Evolutionary conservation across 2,113 vertebrate species (phyloP).

Genomic region (Myodes glareolus): DNA sequence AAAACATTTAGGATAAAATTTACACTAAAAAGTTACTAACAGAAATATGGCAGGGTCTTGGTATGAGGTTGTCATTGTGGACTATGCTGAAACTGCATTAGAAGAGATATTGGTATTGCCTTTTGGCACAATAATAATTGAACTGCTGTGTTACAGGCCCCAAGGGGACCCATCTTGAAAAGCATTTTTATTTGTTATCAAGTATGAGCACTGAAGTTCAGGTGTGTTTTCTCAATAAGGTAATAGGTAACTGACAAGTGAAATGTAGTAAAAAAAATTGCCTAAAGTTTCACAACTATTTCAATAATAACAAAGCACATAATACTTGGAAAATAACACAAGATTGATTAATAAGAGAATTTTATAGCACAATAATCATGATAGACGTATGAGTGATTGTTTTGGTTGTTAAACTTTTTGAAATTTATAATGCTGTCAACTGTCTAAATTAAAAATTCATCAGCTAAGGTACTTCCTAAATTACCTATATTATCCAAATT

Average conservation of each 20-base stretch:
- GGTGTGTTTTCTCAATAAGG: conserved; percentile 53
- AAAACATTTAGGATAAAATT: conserved; percentile 66
- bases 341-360: conserved; percentile 58
- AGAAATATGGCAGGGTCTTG: conserved; percentile 63
- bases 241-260: conserved; percentile 54
- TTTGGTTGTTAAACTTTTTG: conserved; percentile 39
- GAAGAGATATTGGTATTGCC: not conserved
- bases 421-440: conserved; percentile 55
- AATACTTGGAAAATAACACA: conserved; percentile 61
- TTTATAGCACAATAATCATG: conserved; percentile 56
- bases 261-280: conserved; percentile 63
- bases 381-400: conserved; percentile 57
- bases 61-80: not conserved
- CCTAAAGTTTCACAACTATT: conserved; percentile 57
- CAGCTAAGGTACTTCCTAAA: conserved; percentile 55
- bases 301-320: conserved; percentile 60
- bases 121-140: conserved; percentile 48
- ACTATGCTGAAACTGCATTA: conserved; percentile 22
- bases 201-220: conserved; percentile 55
- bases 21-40: conserved; percentile 67
- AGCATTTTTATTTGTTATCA: conserved; percentile 52
- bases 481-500: conserved; percentile 59
- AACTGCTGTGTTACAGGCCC: not conserved
- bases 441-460: conserved; percentile 58
- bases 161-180: conserved; percentile 31